Percentiles rank a stretch among this genome's conserved stretches.
Conservation (phyloP, 2,113 vertebrate genomes). For the Eublepharis macularius region DNA sequence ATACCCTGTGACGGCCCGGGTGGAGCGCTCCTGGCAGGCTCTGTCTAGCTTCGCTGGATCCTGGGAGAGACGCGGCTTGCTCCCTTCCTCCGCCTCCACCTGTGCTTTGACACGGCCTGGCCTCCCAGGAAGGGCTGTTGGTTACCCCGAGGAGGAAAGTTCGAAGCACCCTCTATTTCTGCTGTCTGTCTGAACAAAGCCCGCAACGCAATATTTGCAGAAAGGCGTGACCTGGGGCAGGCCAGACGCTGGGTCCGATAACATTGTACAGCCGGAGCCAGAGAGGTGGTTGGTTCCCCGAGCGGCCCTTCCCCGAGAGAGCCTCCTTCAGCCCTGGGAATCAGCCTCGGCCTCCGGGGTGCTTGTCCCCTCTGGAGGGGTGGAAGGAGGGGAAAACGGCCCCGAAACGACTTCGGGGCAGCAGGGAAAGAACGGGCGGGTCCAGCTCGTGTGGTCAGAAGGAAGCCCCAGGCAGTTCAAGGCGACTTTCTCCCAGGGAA, state of each 20-base stretch:
- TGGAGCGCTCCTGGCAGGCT: no score
- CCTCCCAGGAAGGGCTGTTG: not conserved
- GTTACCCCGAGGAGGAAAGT: no score
- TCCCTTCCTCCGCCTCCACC: not conserved
- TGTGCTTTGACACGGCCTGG: not conserved
- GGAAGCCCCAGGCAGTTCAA: not conserved
- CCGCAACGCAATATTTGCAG: conserved; percentile 72
- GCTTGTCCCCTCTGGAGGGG: not conserved
- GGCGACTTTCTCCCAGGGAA: not conserved
- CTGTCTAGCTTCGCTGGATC: not conserved
- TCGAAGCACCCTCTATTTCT: not conserved
- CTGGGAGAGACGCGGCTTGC: no score
- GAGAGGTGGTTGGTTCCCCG: conserved; percentile 61
- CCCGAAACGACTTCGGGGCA: no score
- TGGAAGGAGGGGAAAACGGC: no score
- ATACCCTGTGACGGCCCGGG: no score
- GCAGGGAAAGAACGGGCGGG: not conserved
- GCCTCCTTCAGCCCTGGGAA: accelerated
- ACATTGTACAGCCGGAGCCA: conserved; percentile 72
- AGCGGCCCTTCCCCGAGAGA: conserved; percentile 50
- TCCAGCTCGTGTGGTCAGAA: not conserved
- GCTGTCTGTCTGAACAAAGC: conserved; percentile 66
- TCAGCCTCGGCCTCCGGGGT: not conserved
- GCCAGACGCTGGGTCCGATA: conserved; percentile 66
- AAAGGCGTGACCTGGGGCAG: conserved; percentile 70